These are phyloP conservation scores for Ophion obscuratus DNA, from an alignment of 2,888 invertebrate species.

Conservation along the genomic window DNA sequence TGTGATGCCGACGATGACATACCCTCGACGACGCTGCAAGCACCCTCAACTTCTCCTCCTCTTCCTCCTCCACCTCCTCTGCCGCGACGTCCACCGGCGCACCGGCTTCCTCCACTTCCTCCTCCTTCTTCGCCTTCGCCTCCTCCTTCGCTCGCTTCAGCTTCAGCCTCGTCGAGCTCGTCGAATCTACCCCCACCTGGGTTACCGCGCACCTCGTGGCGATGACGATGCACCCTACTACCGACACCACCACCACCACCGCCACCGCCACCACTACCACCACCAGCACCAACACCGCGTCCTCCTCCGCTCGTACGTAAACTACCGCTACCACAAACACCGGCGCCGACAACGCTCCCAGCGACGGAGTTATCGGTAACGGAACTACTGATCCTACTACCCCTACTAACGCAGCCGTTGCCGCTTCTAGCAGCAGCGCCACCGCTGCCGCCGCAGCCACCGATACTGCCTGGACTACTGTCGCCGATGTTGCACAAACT, in stretches of 20 bases:
- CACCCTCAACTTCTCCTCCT: slow-evolving; percentile 74
- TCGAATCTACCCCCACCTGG: slow-evolving; percentile 65
- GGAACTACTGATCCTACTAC: slow-evolving; percentile 73
- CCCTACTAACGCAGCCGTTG: slow-evolving; percentile 86
- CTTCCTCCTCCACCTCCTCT: slow-evolving; percentile 65
- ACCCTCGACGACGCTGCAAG: slow-evolving; percentile 79
- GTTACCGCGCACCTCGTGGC: slow-evolving; percentile 74
- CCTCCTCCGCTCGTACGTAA: slow-evolving; percentile 38
- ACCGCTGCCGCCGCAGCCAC: slow-evolving; percentile 68
- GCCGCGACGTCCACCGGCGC: slow-evolving; percentile 64
- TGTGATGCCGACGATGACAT: slow-evolving; percentile 84
- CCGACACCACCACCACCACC: slow-evolving; percentile 51
- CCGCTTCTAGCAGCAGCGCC: slow-evolving; percentile 82
- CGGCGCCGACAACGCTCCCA: slow-evolving; percentile 80
- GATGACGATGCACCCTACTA: slow-evolving; percentile 75
- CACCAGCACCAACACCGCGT: slow-evolving; percentile 35
- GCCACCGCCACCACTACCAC: slow-evolving; percentile 43
- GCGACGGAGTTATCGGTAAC: slow-evolving; percentile 76
- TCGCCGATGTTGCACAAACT: slow-evolving; percentile 85
- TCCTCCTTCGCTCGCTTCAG: slow-evolving; percentile 63
- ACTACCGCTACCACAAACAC: slow-evolving; percentile 76
- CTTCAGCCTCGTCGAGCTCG: slow-evolving; percentile 62
- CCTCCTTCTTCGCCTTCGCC: slow-evolving; percentile 68
- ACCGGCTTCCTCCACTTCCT: slow-evolving; percentile 72
- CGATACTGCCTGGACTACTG: slow-evolving; percentile 81